Evolutionary conservation across 2,888 invertebrate genomes (phyloP).

Genomic region (Conistra vaccinii): DNA sequence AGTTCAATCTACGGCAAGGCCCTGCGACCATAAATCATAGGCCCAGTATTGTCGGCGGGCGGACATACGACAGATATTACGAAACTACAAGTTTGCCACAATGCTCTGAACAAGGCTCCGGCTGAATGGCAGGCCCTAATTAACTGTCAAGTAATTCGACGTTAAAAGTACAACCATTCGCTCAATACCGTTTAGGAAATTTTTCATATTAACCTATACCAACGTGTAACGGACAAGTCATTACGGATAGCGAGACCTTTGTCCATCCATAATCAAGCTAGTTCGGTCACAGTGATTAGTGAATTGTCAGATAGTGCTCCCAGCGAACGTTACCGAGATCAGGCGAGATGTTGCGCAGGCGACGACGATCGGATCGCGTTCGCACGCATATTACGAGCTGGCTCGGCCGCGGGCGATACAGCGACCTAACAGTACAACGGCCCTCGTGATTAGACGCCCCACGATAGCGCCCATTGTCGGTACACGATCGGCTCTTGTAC

Average conservation of each 20-base stretch:
- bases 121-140: constrained; percentile 87
- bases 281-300: constrained; percentile 76
- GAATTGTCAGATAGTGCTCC: constrained; percentile 75
- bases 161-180: constrained; percentile 81
- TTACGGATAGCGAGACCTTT: constrained; percentile 43
- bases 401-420: constrained; percentile 80
- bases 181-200: constrained; percentile 68
- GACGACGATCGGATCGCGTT: constrained; percentile 86
- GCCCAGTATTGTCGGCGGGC: constrained; percentile 78
- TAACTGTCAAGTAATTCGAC: constrained; percentile 88
- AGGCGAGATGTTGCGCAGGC: constrained; percentile 68
- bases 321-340: constrained; percentile 72
- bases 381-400: constrained; percentile 89
- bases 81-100: constrained; percentile 82
- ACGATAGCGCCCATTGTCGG: constrained; percentile 90
- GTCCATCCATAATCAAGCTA: constrained; percentile 54
- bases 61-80: constrained; percentile 84
- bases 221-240: constrained; percentile 41
- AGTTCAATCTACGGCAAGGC: constrained; percentile 80
- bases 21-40: constrained; percentile 83
- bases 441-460: constrained; percentile 89
- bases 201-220: constrained; percentile 63
- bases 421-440: constrained; percentile 87
- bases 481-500: constrained; percentile 89
- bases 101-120: constrained; percentile 79